phyloP scores from a whole-genome alignment of 1,140 invertebrate genomes.

The Platyscapa corneri region DNA sequence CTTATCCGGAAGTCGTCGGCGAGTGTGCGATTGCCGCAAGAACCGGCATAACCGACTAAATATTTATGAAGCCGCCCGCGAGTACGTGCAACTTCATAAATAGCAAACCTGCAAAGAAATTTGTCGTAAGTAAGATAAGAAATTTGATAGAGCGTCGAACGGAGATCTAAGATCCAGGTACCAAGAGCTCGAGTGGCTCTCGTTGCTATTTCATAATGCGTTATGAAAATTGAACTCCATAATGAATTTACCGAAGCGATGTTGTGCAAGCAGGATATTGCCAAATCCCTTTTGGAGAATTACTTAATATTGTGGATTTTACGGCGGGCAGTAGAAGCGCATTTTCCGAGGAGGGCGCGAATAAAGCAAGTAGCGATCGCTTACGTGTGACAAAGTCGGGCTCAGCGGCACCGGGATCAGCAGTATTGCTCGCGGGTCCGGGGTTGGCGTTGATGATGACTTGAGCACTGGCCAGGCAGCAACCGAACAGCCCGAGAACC shows the following conservation, averaged over 20 bases:
- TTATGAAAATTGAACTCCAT: slow-evolving; percentile 24
- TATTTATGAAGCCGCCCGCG: background rate
- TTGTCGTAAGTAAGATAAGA: no score
- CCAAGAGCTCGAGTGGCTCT: no score
- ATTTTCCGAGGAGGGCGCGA: no score
- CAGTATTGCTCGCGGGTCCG: background rate
- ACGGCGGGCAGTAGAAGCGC: no score
- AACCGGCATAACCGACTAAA: no score
- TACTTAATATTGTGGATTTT: background rate
- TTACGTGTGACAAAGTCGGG: slow-evolving; percentile 70
- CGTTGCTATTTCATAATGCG: slow-evolving; percentile 25
- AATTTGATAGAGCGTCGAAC: no score
- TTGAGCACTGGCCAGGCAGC: slow-evolving; percentile 47
- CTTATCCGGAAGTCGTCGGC: no score
- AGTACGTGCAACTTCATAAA: no score
- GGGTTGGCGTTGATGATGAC: slow-evolving; percentile 54
- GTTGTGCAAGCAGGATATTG: slow-evolving; percentile 32
- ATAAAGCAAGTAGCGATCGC: no score
- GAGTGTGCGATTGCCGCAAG: no score
- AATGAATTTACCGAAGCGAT: slow-evolving; percentile 12
- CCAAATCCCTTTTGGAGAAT: slow-evolving; percentile 1
- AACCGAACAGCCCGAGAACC: background rate
- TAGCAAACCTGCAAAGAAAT: no score
- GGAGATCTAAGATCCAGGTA: no score
- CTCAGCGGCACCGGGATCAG: slow-evolving; percentile 57